Evolutionary conservation across 2,888 invertebrate genomes (phyloP), one percentile per base, ranked within the genome.

Genomic region (Pachliopta kotzebuea): DNA sequence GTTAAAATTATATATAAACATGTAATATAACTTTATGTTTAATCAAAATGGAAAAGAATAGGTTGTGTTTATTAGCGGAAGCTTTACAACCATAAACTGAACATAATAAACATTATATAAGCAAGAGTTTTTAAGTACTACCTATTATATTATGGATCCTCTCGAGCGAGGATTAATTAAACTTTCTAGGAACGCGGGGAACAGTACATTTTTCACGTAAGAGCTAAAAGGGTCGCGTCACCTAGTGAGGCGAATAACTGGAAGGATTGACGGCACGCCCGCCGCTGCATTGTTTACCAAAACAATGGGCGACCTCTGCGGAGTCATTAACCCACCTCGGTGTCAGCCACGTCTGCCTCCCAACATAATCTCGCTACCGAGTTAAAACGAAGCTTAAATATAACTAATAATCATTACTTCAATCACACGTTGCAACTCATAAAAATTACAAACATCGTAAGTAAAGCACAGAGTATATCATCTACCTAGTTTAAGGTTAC

Each of bases 281-380:
- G 79, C 76, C 80, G 79, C 72, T 76, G 88, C 84, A 91, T 91
- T 91, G 91, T 91, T 90, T 87, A 84, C 83, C 79, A 84, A 85
- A 88, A 91, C 91, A 91, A 91, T 90, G 80, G 90, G 24, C 84
- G 85, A 88, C 90, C 90, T 88, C 85, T 76, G 82, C 77, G 84
- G 82, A 88, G 90, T 90, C 90, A 89, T 90, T 91, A 90, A 90
- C 90, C 90, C 78, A 86, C 86, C 85, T 85, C 84, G 85, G 81
- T 82, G 84, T 83, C 81, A 78, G 76, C 77, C 79, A 76, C 74
- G 79, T 71, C 70, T 68, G 68, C 67, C 60, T 60, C 68, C 66
- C 57, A 58, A 63, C 67, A 59, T 60, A 49, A 65, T 49, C 54
- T 63, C 58, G 20, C 31, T 45, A 61, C 31, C 9, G n/a, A 57